phyloP scores from a whole-genome alignment of 1,140 invertebrate genomes.

The Trichonephila clavata region DNA sequence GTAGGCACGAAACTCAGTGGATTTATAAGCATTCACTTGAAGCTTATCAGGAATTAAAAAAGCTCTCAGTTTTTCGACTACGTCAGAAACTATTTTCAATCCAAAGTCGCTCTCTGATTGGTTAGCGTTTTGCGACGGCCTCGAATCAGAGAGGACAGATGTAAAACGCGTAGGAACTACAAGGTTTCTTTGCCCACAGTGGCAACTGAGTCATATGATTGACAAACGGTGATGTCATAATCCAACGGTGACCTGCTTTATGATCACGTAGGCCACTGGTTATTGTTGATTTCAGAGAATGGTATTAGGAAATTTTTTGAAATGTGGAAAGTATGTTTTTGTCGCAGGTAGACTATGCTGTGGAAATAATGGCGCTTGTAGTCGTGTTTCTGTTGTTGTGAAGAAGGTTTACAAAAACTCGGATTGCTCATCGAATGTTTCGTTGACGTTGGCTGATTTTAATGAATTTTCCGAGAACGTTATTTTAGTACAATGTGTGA shows the following conservation, averaged over 20 bases:
- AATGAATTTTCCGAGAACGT: too few species aligned
- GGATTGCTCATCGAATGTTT: not conserved
- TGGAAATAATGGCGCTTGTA: not conserved
- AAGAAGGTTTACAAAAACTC: not conserved
- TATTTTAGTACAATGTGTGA: too few species aligned
- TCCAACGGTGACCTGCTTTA: constrained; percentile 2
- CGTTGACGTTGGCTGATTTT: not conserved
- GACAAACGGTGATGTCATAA: constrained; percentile 23
- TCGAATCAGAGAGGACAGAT: not conserved
- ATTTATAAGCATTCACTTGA: not conserved
- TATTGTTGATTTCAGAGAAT: constrained; percentile 16
- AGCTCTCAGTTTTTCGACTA: not conserved
- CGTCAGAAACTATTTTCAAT: constrained; percentile 15
- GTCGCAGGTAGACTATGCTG: not conserved
- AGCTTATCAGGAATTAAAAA: constrained; percentile 2
- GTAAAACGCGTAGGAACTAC: constrained; percentile 3
- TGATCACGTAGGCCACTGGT: not conserved
- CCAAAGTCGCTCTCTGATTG: not conserved
- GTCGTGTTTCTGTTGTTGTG: not conserved
- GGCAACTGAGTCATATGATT: not conserved
- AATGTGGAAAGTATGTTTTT: not conserved
- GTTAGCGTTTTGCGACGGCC: not conserved
- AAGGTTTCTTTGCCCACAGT: not conserved
- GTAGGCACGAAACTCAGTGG: not conserved
- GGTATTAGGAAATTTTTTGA: not conserved